Base-by-base conservation (phyloP, 2,113 vertebrate genomes). In the Leptocoma aspasia region DNA sequence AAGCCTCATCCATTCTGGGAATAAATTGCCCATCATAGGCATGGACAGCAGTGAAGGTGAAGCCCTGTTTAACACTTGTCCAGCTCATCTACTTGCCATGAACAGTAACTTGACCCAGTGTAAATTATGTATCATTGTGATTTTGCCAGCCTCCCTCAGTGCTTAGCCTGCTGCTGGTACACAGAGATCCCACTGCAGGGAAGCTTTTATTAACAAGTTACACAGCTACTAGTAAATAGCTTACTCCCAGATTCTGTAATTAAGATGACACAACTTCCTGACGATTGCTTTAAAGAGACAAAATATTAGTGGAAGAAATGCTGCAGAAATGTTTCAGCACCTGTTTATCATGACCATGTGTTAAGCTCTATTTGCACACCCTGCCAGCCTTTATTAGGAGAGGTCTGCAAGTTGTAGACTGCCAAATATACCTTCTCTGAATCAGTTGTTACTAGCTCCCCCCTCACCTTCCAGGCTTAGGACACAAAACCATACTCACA, bases 121-220 rank as follows among this genome's bases (percentile, higher is more conserved):
- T 93, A 94, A 96, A 90, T 96, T 89, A 92, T 61, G 30, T 10
- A 93, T 44, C 35, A 50, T 8, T 33, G 64, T 75, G 92, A 93
- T 94, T 96, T 89, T 90, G 90, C 57, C 72, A 47, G 53, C 49
- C 86, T 89, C 35, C 57, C 6, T 60, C 15, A 31, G 37, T 52
- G 60, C 73, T 83, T 19, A 44, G n/a, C 44, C 64, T 78, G 64
- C 71, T 78, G 71, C 92, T 77, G 79, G 60, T 49, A 39, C 44
- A 21, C 7, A 33, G 50, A 41, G 13, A 71, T 9, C 56, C 56
- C 60, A 23, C 44, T 5, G 19, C 75, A 75, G 37, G 64, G 64
- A 92, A 88, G 66, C 42, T 35, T 72, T 66, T 70, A 53, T 26
- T 61, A 83, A 75, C 44, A 52, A 86, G 47, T 68, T 57, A 33